Evolutionary conservation across 2,888 invertebrate species (phyloP).

Genomic region (Oasisia sp.): DNA sequence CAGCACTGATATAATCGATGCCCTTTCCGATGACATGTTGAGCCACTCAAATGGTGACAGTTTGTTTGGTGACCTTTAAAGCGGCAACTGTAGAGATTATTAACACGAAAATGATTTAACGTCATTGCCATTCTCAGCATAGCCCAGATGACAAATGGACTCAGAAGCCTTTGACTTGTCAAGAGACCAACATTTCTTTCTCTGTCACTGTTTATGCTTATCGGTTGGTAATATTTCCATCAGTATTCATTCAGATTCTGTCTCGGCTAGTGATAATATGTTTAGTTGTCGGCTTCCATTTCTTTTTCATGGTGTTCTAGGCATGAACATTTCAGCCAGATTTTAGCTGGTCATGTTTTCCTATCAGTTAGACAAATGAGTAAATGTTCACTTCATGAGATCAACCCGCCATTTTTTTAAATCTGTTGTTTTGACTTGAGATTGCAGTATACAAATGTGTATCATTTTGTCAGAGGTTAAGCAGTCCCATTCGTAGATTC

Average conservation of each 20-base stretch:
- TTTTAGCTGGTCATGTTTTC: neutral
- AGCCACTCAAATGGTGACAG: neutral
- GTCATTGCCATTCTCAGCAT: too few species aligned
- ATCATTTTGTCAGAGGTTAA: too few species aligned
- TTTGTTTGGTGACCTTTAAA: slow-evolving; percentile 8
- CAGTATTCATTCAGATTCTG: neutral
- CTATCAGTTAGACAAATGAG: too few species aligned
- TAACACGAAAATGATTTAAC: too few species aligned
- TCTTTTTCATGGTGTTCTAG: neutral
- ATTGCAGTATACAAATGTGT: too few species aligned
- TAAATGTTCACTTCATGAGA: too few species aligned
- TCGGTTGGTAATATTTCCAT: neutral
- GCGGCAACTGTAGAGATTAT: neutral
- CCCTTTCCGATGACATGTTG: neutral
- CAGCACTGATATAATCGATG: neutral
- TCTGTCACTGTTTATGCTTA: neutral
- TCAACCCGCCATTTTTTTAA: too few species aligned
- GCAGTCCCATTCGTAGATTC: too few species aligned
- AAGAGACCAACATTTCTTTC: neutral
- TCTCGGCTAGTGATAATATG: neutral
- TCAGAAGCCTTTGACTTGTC: too few species aligned
- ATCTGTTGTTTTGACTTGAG: too few species aligned
- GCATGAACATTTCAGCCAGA: neutral
- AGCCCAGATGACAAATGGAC: too few species aligned
- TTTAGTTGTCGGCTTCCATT: neutral